A percentile compares a stretch with the other conserved stretches of the same genome.
phyloP scores from a whole-genome alignment of 35 echinoderm and acorn worm genomes.

The Antedon bifida region DNA sequence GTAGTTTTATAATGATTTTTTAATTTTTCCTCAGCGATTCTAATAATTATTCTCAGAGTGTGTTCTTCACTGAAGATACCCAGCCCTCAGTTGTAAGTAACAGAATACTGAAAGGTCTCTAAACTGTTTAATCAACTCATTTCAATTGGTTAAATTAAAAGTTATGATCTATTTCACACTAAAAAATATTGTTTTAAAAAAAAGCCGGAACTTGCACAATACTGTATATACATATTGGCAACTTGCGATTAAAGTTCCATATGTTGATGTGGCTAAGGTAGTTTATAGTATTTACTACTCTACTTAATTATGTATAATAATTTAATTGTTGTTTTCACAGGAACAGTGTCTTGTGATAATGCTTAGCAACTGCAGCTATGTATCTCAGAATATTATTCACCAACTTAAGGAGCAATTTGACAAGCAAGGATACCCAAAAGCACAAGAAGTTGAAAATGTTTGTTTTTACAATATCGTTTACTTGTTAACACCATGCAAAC shows the following conservation, averaged over 20 bases:
- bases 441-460: constrained; percentile 88
- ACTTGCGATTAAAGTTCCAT: no score
- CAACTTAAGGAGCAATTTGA: constrained; percentile 84
- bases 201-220: no score
- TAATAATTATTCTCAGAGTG: neutral
- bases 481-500: no score
- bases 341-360: constrained; percentile 96
- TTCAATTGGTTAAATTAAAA: no score
- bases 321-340: constrained; percentile 16
- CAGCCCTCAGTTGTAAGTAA: neutral
- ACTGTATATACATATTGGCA: no score
- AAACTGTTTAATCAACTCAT: no score
- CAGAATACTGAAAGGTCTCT: neutral
- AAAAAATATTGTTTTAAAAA: no score
- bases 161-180: no score
- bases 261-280: no score
- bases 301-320: no score
- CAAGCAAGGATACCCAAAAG: constrained; percentile 85
- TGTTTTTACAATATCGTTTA: constrained; percentile 15
- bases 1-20: neutral
- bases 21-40: neutral
- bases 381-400: constrained; percentile 74
- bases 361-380: constrained; percentile 90
- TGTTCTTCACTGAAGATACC: neutral
- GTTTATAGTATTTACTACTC: no score